phyloP scores from a whole-genome alignment of 2,113 vertebrate genomes.

The Chrysemys picta region DNA sequence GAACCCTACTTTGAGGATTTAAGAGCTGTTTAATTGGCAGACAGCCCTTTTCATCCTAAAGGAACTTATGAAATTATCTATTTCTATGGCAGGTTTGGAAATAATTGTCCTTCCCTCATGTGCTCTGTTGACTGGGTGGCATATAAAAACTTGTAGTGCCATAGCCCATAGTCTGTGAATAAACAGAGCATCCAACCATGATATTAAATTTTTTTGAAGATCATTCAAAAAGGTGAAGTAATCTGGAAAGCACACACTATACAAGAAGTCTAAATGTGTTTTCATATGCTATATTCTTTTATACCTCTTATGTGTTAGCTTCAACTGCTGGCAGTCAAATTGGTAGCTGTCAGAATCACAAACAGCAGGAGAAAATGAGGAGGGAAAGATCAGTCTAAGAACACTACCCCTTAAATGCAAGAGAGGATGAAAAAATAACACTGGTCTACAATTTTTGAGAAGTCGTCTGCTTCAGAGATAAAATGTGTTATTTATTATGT shows the following conservation, averaged over 20 bases:
- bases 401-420: conserved; percentile 32
- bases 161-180: background rate
- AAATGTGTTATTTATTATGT: no score
- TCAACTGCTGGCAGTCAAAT: conserved; percentile 20
- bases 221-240: background rate
- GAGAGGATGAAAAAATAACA: conserved; percentile 21
- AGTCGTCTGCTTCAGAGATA: no score
- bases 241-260: fast-evolving
- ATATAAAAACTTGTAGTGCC: background rate
- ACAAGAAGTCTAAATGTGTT: background rate
- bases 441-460: no score
- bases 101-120: background rate
- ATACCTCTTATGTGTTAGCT: background rate
- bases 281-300: background rate
- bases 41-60: background rate
- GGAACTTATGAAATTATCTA: background rate
- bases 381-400: conserved; percentile 38
- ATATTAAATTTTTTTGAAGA: background rate
- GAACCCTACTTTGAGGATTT: background rate
- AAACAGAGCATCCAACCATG: background rate
- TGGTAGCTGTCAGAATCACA: background rate
- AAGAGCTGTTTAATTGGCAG: fast-evolving
- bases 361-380: conserved; percentile 8
- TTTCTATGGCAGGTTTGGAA: background rate
- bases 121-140: background rate